Evolutionary conservation across 2,888 invertebrate genomes (phyloP), one percentile per base, ranked within the genome.

Genomic region (Stomorhina lunata): DNA sequence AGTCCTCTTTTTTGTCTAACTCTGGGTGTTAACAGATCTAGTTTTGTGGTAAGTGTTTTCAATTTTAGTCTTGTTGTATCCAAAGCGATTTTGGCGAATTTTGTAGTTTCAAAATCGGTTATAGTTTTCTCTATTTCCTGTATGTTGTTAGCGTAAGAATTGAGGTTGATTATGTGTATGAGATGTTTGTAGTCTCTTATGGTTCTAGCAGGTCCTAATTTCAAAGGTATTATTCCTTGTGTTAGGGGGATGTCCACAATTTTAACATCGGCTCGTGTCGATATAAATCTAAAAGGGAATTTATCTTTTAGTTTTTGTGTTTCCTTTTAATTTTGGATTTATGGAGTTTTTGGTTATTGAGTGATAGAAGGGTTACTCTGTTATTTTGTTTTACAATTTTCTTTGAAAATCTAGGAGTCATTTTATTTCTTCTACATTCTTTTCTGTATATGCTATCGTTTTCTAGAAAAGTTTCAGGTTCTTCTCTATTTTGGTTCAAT

Each of bases 1-100:
- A 81, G 65, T 55, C 80, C 80, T 65, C 77, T 48, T 17, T 71
- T 84, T 1, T 48, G 50, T 71, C 77, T 69, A 45, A 53, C 40
- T 34, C 34, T 61, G 29, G 71, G 57, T 65, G 55, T 71, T 57
- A 79, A 32, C 32, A 66, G 22, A 1, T 72, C 25, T 9, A 71
- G 55, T 72, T 71, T 76, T 5, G 48, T 80, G 15, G 55, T 45
- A 27, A 71, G 72, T 83, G 76, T 57, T 3, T 53, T 75, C 3
- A 80, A 15, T 53, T 83, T 79, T 10, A 80, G 59, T 61, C 7
- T 76, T 12, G 80, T 77, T 20, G 68, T 50, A 17, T 66, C 15
- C 34, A 66, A 55, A 4, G 73, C 63, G 22, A 63, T 73, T 63
- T 63, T 63, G 63, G 73, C 73, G 29, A 75, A 55, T 53, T 55